A percentile compares a stretch with the other conserved stretches of the same genome.
phyloP scores from a whole-genome alignment of 1,140 invertebrate species.

The Pissodes strobi region DNA sequence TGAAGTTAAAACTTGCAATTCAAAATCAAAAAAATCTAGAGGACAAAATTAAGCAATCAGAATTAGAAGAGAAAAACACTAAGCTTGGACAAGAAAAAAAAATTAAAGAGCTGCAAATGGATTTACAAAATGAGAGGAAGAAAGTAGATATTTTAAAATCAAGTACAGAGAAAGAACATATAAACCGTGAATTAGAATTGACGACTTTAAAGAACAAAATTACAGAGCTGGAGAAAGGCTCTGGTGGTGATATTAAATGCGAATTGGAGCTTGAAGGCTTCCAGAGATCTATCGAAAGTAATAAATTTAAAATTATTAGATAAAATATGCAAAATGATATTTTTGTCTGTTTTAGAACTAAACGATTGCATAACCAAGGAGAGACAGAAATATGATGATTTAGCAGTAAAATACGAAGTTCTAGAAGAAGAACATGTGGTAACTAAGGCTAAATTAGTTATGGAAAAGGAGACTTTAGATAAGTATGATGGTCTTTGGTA shows the following conservation, averaged over 20 bases:
- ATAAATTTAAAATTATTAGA: slow-evolving; percentile 44
- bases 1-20: slow-evolving; percentile 69
- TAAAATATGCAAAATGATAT: background rate
- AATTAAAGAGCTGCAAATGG: slow-evolving; percentile 65
- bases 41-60: slow-evolving; percentile 60
- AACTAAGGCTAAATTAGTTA: slow-evolving; percentile 75
- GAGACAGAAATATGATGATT: slow-evolving; percentile 75
- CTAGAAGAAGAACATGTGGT: slow-evolving; percentile 82
- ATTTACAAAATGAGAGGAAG: slow-evolving; percentile 69
- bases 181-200: slow-evolving; percentile 69
- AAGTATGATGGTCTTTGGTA: no score
- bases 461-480: slow-evolving; percentile 74
- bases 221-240: slow-evolving; percentile 63
- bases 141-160: slow-evolving; percentile 65
- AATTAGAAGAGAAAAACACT: slow-evolving; percentile 61
- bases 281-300: slow-evolving; percentile 70
- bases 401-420: slow-evolving; percentile 79
- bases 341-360: slow-evolving; percentile 63
- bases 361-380: slow-evolving; percentile 68
- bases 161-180: slow-evolving; percentile 65
- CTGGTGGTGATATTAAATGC: slow-evolving; percentile 65
- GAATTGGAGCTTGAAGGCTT: slow-evolving; percentile 66
- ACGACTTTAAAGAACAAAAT: slow-evolving; percentile 68
- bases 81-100: slow-evolving; percentile 64
- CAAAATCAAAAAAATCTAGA: slow-evolving; percentile 61